These are phyloP conservation scores for Phalacrocorax pelagicus DNA, from an alignment of 2,113 vertebrate species.

Conservation along the genomic window DNA sequence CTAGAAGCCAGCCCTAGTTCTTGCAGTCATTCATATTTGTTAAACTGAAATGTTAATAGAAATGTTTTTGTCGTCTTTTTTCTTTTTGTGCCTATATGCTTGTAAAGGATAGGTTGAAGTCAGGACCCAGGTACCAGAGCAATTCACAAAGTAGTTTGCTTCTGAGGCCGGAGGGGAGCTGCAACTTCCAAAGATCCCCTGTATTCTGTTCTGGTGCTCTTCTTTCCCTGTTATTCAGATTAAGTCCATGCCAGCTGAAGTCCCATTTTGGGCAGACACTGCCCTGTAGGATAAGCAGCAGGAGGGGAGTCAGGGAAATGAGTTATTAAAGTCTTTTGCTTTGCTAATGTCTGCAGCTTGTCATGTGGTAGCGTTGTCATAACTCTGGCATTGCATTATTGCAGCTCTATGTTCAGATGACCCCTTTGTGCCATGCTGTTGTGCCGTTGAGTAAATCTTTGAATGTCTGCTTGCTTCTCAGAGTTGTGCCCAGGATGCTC, in stretches of 20 bases:
- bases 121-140: not conserved
- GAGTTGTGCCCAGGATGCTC: not conserved
- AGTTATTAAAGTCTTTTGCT: not conserved
- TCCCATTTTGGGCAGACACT: not conserved
- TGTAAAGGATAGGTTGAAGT: not conserved
- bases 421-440: not conserved
- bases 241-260: not conserved
- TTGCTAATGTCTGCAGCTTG: not conserved
- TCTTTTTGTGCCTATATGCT: not conserved
- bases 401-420: not conserved
- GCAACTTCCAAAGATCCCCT: not conserved
- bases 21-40: not conserved
- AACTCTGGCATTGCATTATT: not conserved
- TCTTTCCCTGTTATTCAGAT: not conserved
- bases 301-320: not conserved
- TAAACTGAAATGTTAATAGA: not conserved
- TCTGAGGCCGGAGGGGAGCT: not conserved
- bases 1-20: not conserved
- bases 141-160: not conserved
- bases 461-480: not conserved
- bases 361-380: not conserved
- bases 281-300: not conserved
- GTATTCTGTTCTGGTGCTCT: not conserved
- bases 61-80: not conserved
- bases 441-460: not conserved